Base-by-base conservation (phyloP, 2,888 invertebrate species). In the Lasioglossum pauxillum region DNA sequence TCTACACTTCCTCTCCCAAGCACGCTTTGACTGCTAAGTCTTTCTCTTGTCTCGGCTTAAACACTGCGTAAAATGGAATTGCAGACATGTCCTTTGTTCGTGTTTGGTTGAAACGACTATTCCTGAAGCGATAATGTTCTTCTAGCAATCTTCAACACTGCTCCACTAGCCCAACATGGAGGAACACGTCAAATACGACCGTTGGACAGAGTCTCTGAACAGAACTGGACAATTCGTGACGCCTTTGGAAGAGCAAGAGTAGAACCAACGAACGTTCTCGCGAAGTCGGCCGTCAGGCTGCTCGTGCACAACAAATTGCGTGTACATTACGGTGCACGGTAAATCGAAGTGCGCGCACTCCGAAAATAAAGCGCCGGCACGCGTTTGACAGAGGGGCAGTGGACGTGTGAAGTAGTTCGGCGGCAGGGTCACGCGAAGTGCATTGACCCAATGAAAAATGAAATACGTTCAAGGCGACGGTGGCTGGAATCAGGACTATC, bases 401-500 rank as follows among this genome's bases (percentile, higher is more conserved):
- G 16, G 16, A 35, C 31, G 35, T 67, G 67, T 23, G 16, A 31
- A 73, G n/a, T 31, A 23, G 31, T 14, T 14, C 10, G 44, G 44
- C 10, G 2, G 49, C 38, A 77, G 49, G 19, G 76, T 67, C 72
- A 46, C 46, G 46, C 46, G 27, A n/a, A 35, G 69, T 69, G 16
- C 38, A 38, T 49, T 38, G 49, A 77, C 69, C 19, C 23, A 35
- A 35, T 46, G 77, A 10, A 46, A 69, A 77, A 49, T 49, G 69
- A 67, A 77, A 44, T 35, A 77, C 35, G 35, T 64, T 35, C 67
- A 77, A 67, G 46, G 46, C 67, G 77, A 67, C 44, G 46, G 46
- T 8, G 38, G 19, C 27, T 44, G 73, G 23, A 23, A 27, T 72
- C 44, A 8, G n/a, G 27, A 31, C 31, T 67, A 31, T 35, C 67